Conservation (phyloP, 2,797 vertebrate genomes). For the Pristis pectinata region DNA sequence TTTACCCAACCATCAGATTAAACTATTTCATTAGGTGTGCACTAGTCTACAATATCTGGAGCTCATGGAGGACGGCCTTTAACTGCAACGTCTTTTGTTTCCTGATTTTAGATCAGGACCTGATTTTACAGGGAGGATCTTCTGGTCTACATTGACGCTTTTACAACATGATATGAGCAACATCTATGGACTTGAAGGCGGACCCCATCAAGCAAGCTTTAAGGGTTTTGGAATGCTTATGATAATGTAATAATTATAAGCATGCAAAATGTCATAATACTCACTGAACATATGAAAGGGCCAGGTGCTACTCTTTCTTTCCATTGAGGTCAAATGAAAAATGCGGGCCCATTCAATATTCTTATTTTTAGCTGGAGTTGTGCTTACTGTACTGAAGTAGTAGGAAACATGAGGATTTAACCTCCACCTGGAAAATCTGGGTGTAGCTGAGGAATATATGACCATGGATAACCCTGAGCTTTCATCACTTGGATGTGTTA, state of each 20-base stretch:
- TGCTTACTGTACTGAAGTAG: no score
- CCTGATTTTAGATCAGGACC: background rate
- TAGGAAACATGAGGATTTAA: no score
- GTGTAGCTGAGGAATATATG: no score
- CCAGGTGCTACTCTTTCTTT: no score
- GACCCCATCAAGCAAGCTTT: no score
- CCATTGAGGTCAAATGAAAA: no score
- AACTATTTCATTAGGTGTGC: background rate
- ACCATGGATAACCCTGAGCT: no score
- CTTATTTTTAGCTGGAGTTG: no score
- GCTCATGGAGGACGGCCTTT: background rate
- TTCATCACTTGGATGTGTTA: no score
- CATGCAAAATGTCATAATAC: background rate
- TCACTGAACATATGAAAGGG: no score
- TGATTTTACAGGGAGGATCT: background rate
- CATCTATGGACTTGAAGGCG: background rate
- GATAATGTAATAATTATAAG: background rate
- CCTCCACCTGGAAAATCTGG: no score
- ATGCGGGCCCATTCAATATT: no score
- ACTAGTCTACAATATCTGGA: background rate
- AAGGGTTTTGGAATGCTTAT: background rate
- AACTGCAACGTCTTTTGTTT: background rate
- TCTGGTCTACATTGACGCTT: background rate
- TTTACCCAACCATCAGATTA: background rate
- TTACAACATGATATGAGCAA: background rate